phyloP scores from a whole-genome alignment of 2,888 invertebrate species.

The Tryphoninae sp. region DNA sequence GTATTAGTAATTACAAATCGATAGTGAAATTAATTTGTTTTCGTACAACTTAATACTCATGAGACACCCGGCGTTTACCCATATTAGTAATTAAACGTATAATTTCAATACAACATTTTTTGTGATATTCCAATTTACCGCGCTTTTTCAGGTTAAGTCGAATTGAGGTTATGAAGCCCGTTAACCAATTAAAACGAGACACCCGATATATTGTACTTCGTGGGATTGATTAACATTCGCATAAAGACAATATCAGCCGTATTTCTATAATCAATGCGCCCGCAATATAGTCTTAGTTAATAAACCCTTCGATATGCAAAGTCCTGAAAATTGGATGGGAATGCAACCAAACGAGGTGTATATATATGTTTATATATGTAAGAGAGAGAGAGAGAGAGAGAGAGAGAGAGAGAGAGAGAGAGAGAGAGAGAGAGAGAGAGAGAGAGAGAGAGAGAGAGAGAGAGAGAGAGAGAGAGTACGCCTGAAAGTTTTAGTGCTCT shows the following conservation, averaged over 20 bases:
- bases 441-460: no score
- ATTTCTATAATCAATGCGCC: slow-evolving; percentile 20
- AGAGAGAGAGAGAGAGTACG: slow-evolving; percentile 9
- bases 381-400: not conserved
- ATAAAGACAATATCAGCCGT: not conserved
- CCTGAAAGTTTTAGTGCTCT: slow-evolving; percentile 32
- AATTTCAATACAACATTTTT: no score
- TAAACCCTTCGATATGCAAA: slow-evolving; percentile 17
- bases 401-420: slow-evolving; percentile 13
- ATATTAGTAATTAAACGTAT: no score
- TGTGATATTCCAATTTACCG: no score
- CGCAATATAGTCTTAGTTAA: slow-evolving; percentile 31
- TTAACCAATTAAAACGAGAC: no score
- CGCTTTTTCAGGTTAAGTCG: no score
- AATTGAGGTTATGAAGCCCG: no score
- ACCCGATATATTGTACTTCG: not conserved
- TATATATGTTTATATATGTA: not conserved
- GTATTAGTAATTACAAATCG: no score
- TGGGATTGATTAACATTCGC: not conserved
- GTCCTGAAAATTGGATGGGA: slow-evolving; percentile 7
- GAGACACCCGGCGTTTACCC: no score
- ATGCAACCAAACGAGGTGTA: not conserved
- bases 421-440: slow-evolving; percentile 7
- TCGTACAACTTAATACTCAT: no score
- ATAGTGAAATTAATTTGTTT: no score